Evolutionary conservation across 2,888 invertebrate genomes (phyloP).

Genomic region (Caenorhabditis japonica): DNA sequence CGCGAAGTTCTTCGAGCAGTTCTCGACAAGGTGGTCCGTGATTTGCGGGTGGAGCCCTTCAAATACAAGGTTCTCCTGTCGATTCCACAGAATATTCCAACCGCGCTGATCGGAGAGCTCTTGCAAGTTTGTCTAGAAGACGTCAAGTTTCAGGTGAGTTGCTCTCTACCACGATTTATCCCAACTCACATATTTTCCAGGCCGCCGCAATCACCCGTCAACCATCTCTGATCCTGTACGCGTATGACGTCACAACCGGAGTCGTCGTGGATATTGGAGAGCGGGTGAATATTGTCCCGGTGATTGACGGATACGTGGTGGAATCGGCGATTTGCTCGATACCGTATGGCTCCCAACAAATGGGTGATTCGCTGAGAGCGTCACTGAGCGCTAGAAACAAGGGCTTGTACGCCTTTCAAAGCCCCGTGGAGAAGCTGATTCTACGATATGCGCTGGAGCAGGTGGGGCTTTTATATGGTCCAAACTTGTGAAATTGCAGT

Average conservation of each 20-base stretch:
- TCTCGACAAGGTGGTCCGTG: slow-evolving; percentile 80
- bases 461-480: slow-evolving; percentile 63
- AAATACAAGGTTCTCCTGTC: slow-evolving; percentile 78
- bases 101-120: slow-evolving; percentile 74
- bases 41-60: slow-evolving; percentile 79
- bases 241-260: slow-evolving; percentile 81
- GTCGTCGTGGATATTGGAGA: slow-evolving; percentile 82
- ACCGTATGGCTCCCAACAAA: slow-evolving; percentile 80
- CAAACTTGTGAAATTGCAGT: neutral
- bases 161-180: no score
- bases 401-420: slow-evolving; percentile 76
- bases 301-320: slow-evolving; percentile 80
- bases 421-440: slow-evolving; percentile 79
- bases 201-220: slow-evolving; percentile 80
- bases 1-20: slow-evolving; percentile 79
- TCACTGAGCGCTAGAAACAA: slow-evolving; percentile 74
- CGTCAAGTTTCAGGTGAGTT: slow-evolving; percentile 64
- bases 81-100: slow-evolving; percentile 74
- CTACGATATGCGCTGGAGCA: slow-evolving; percentile 80
- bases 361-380: slow-evolving; percentile 73
- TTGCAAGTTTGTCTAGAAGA: slow-evolving; percentile 75
- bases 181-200: no score
- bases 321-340: slow-evolving; percentile 80
- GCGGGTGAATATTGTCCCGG: slow-evolving; percentile 81
- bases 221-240: slow-evolving; percentile 81